A percentile compares a stretch with the other conserved stretches of the same genome.
phyloP scores from a whole-genome alignment of 2,113 vertebrate species.

The Hippocampus barbouri region DNA sequence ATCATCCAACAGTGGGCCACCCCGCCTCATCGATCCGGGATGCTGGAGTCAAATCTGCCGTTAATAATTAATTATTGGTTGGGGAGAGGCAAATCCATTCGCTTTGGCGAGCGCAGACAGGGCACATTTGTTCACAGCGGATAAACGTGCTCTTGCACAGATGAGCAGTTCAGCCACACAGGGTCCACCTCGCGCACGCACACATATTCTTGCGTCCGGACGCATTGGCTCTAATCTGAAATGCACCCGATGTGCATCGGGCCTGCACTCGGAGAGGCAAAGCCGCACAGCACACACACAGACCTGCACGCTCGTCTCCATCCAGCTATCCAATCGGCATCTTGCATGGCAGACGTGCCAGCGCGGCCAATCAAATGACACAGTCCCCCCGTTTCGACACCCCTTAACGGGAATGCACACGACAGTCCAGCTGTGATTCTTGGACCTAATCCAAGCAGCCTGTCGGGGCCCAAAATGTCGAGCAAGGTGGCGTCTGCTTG shows the following conservation, averaged over 20 bases:
- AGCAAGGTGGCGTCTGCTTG: conserved; percentile 21
- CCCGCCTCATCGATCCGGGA: background rate
- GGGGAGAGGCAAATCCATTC: background rate
- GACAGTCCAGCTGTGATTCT: conserved; percentile 64
- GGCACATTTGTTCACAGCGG: background rate
- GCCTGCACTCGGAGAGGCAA: conserved; percentile 42
- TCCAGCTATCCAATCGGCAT: conserved; percentile 54
- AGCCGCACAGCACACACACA: conserved; percentile 48
- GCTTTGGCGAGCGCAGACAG: background rate
- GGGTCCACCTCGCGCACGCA: background rate
- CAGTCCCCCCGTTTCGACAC: conserved; percentile 18
- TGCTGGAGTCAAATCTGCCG: conserved; percentile 1
- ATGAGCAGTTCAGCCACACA: conserved; percentile 1
- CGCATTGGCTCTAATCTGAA: conserved; percentile 53
- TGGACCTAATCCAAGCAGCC: conserved; percentile 55
- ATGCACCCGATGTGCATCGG: conserved; percentile 58
- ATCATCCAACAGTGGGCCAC: background rate
- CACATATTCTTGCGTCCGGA: conserved; percentile 14
- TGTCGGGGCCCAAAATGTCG: conserved; percentile 32
- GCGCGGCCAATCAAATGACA: conserved; percentile 53
- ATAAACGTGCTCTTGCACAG: background rate
- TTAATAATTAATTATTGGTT: conserved; percentile 1
- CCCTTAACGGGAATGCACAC: conserved; percentile 24
- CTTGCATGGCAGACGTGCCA: conserved; percentile 38
- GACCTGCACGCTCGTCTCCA: conserved; percentile 53